These are phyloP conservation scores for Cetoscarus ocellatus DNA, from an alignment of 2,797 vertebrate genomes.

Conservation along the genomic window DNA sequence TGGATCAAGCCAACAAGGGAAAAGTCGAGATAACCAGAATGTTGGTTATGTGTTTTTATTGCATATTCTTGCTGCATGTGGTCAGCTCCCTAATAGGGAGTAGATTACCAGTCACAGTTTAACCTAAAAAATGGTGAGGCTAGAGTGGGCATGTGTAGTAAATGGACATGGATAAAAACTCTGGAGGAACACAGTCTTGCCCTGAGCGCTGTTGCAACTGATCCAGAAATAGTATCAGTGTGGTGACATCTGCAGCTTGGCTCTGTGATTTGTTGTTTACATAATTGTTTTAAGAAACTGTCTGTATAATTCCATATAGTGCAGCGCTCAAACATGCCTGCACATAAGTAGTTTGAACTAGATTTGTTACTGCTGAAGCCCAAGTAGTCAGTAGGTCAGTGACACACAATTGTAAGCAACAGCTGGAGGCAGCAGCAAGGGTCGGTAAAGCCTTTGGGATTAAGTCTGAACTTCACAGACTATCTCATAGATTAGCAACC, in stretches of 20 bases:
- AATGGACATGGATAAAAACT: not conserved
- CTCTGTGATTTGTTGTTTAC: not conserved
- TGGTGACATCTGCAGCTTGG: conserved; percentile 1
- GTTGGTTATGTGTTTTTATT: not conserved
- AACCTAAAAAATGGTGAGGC: not conserved
- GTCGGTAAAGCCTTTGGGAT: conserved; percentile 72
- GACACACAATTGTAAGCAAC: conserved; percentile 64
- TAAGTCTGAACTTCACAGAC: conserved; percentile 69
- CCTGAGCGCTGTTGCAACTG: not conserved
- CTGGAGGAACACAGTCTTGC: not conserved
- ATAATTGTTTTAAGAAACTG: not conserved
- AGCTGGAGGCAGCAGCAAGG: conserved; percentile 72
- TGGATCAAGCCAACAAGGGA: not conserved
- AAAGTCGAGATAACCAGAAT: not conserved
- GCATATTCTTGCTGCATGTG: not conserved
- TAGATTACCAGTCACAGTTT: not conserved
- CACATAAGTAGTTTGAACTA: conserved; percentile 26
- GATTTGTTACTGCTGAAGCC: conserved; percentile 48
- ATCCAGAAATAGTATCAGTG: not conserved
- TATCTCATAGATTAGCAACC: conserved; percentile 78
- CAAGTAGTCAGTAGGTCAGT: conserved; percentile 59
- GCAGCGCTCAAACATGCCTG: conserved; percentile 2
- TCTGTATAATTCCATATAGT: not conserved
- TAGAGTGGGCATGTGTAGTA: not conserved
- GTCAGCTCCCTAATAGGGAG: not conserved